Evolutionary conservation across 2,797 vertebrate genomes (phyloP), one percentile per base, ranked within the genome.

Genomic region (Threskiornis aethiopicus): DNA sequence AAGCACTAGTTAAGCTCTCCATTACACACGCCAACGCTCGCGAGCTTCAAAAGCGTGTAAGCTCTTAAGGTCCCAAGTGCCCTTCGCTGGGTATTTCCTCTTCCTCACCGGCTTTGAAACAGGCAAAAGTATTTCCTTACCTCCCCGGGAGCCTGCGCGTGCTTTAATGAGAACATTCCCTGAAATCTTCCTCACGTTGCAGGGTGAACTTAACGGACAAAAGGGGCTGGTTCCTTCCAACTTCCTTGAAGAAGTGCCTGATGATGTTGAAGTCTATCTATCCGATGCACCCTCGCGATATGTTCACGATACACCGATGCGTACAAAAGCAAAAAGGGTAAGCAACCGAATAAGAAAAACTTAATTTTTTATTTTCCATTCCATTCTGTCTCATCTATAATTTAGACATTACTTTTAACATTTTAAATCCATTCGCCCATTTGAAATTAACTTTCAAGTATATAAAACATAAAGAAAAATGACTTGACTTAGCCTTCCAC

Each of bases 231-330:
- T 99, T 97, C 99, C 99, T 96, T 99, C 99, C 95, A 99, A 99
- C 98, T 99, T 99, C 98, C 99, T 99, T 72, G 99, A 99, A 99
- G 99, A 99, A 99, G 99, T 99, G 99, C 99, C 99, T 99, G 99
- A 99, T 7, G 99, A 99, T 49, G 99, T 99, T 58, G 99, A 99
- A 97, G 99, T 99, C 95, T 99, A 99, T 97, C 98, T 99, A 31
- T 99, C 99, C 1, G 99, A 99, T 14, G 98, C 98, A 42, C 99
- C 99, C 69, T 97, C 98, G 69, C 98, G 98, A 87, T 99, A 98
- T 44, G 96, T 97, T 84, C 99, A 98, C 39, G 99, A 99, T 73
- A 94, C 98, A 11, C 98, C 99, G 26, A 88, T 77, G 78, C 98
- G 99, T 84, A 98, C 99, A 72, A 99, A 99, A 98, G 99, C 99